A percentile compares a stretch with the other conserved stretches of the same genome.
These are phyloP conservation scores for Sylvicola cinctus DNA, from an alignment of 2,888 invertebrate genomes.

Conservation along the genomic window DNA sequence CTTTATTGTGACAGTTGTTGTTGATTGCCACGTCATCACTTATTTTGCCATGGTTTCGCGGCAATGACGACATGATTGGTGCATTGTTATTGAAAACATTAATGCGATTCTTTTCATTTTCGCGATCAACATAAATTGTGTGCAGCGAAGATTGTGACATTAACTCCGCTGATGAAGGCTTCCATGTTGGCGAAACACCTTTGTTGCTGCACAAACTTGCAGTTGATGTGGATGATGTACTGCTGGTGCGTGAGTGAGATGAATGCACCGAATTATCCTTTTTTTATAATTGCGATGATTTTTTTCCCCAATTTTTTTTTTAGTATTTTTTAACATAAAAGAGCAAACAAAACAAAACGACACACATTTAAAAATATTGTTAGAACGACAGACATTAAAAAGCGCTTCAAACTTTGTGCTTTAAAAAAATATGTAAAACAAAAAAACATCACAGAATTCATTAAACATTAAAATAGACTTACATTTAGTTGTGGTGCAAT, in stretches of 20 bases:
- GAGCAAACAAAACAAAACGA: no score
- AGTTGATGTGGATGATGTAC: conserved; percentile 18
- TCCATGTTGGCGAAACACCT: background rate
- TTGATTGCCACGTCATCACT: background rate
- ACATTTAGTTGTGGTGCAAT: no score
- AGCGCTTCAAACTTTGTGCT: no score
- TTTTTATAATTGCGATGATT: background rate
- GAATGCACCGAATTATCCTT: conserved; percentile 5
- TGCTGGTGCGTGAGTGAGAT: conserved; percentile 20
- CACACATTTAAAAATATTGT: no score
- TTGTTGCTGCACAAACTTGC: conserved; percentile 2
- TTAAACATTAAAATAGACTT: background rate
- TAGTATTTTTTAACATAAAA: no score
- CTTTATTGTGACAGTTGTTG: conserved; percentile 2
- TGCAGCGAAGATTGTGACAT: background rate
- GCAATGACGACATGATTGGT: conserved; percentile 1
- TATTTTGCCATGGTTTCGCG: background rate
- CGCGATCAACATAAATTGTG: no score
- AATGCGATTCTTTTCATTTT: no score
- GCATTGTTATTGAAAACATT: no score
- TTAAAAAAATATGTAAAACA: background rate
- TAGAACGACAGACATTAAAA: no score
- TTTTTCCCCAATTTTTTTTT: conserved; percentile 1
- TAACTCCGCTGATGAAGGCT: background rate
- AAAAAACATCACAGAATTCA: background rate